Evolutionary conservation across 2,113 vertebrate species (phyloP), one percentile per base, ranked within the genome.

Genomic region (Motacilla tschutschensis): DNA sequence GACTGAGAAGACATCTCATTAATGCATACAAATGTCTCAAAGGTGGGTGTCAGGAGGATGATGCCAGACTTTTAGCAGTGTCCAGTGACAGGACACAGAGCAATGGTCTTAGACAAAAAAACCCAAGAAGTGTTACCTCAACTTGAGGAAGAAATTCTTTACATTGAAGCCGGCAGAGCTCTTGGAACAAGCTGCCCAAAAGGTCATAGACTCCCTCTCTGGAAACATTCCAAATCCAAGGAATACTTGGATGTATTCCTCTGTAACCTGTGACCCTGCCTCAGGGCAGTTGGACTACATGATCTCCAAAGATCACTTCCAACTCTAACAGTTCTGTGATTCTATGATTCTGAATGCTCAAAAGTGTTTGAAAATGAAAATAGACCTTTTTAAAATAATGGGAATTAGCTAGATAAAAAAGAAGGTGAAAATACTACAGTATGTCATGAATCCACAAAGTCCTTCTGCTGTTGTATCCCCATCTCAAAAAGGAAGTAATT

Each of bases 161-260:
- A 21, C 14, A 21, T 48, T 48, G 17, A 48, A 29, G 7, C 16
- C 57, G 17, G 13, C 35, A 63, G 41, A 73, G 29, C 19, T 21
- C 43, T 41, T 74, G 36, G 36, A 58, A 43, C 36, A 74, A n/a
- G 12, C 14, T 66, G 26, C 21, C 21, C n/a, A n/a, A 14, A 41
- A 43, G 2, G 2, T 58, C 10, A 3, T 36, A 36, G 2, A 36
- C 31, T 65, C 11, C 11, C 4, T 25, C n/a, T 74, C 26, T n/a
- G 9, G 14, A n/a, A 22, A 26, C 3, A 58, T 51, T 66, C n/a
- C 6, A 66, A 50, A 58, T 26, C 21, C 36, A 48, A 59, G 35
- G 21, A 48, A n/a, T 59, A 43, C 17, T 26, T 50, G n/a, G 14
- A 36, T 0, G 0, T 43, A 19, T 19, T 50, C 17, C 26, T 65